Evolutionary conservation across 2,113 vertebrate species (phyloP).

Genomic region (Willisornis vidua): DNA sequence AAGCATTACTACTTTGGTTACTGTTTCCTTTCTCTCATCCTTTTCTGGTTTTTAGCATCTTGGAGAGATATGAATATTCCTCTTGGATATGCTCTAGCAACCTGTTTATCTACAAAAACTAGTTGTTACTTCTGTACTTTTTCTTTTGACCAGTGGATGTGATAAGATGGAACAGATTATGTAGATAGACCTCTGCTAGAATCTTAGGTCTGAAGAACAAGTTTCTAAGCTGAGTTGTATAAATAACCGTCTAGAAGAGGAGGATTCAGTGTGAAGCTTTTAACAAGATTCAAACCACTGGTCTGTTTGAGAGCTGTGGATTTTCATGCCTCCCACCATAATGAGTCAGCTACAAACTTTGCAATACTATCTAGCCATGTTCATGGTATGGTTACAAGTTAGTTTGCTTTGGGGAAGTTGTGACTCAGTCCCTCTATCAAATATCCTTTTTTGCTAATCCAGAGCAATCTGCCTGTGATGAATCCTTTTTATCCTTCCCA

Average conservation of each 20-base stretch:
- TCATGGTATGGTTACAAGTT: background rate
- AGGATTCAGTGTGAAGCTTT: background rate
- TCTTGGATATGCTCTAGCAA: background rate
- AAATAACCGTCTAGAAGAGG: background rate
- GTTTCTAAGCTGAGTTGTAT: background rate
- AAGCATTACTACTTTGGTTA: background rate
- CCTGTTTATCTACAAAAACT: background rate
- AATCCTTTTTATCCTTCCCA: slow-evolving; percentile 25
- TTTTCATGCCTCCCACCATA: background rate
- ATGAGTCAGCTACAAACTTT: background rate
- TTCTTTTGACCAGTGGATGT: background rate
- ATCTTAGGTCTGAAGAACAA: background rate
- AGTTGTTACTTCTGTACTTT: background rate
- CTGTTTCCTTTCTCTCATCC: background rate
- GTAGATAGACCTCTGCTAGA: background rate
- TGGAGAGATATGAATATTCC: background rate
- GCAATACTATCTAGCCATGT: background rate
- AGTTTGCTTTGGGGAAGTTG: background rate
- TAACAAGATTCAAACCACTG: background rate
- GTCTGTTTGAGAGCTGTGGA: background rate
- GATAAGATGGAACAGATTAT: background rate
- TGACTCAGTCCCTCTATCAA: background rate
- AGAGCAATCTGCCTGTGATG: background rate
- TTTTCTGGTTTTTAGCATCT: background rate
- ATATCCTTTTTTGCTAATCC: background rate